These are phyloP conservation scores for Stichodactyla mertensii DNA, from an alignment of 64 coral and sea anemone species.

Conservation along the genomic window DNA sequence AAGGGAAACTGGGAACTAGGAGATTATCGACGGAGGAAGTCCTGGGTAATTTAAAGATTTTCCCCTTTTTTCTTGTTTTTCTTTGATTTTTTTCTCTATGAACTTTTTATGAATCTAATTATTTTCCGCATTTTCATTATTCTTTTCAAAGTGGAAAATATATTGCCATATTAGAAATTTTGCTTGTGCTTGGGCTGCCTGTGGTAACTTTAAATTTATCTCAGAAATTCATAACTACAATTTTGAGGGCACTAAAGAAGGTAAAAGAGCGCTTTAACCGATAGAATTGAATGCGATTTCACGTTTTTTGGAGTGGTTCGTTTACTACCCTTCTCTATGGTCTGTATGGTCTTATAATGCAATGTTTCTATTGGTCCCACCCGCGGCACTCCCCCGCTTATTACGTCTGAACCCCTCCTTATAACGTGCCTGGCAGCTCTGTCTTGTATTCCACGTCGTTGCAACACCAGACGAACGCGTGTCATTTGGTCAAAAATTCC, in stretches of 20 bases:
- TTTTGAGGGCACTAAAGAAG: too few relatives aligned
- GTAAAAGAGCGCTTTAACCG: too few relatives aligned
- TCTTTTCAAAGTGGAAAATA: not conserved
- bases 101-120: not conserved
- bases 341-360: too few relatives aligned
- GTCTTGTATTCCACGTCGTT: not conserved
- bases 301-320: too few relatives aligned
- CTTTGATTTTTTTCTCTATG: not conserved
- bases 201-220: too few relatives aligned
- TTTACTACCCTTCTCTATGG: too few relatives aligned
- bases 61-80: not conserved
- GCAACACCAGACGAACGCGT: not conserved
- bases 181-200: not conserved
- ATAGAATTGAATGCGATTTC: too few relatives aligned
- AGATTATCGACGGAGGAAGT: not conserved
- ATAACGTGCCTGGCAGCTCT: not conserved
- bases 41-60: not conserved
- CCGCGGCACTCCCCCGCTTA: not conserved
- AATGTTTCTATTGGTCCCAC: not conserved
- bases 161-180: not conserved
- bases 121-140: not conserved
- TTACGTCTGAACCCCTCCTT: not conserved
- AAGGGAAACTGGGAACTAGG: not conserved
- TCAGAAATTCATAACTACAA: too few relatives aligned
- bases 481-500: not conserved